These are phyloP conservation scores for Tillus elongatus DNA, from an alignment of 2,888 invertebrate genomes.

Conservation along the genomic window DNA sequence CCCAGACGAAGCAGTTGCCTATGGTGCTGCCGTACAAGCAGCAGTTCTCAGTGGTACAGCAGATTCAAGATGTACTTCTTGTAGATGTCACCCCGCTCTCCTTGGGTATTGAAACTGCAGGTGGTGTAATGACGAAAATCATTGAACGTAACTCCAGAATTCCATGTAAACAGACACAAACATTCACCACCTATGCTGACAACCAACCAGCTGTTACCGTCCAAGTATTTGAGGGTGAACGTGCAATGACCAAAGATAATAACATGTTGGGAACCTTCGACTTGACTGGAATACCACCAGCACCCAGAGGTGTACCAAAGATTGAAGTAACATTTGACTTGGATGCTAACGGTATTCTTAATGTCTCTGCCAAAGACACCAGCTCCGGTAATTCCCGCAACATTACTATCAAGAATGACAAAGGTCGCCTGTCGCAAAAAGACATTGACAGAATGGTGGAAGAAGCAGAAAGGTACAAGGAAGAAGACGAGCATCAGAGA, in stretches of 20 bases:
- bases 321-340: slow-evolving; percentile 64
- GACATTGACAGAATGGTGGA: slow-evolving; percentile 73
- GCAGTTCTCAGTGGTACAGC: slow-evolving; percentile 40
- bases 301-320: slow-evolving; percentile 58
- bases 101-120: slow-evolving; percentile 69
- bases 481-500: slow-evolving; percentile 60
- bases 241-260: slow-evolving; percentile 75
- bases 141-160: slow-evolving; percentile 50
- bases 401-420: slow-evolving; percentile 76
- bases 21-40: slow-evolving; percentile 38
- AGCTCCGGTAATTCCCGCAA: slow-evolving; percentile 59
- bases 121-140: slow-evolving; percentile 66
- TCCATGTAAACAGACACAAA: slow-evolving; percentile 49
- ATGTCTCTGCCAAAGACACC: slow-evolving; percentile 49
- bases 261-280: slow-evolving; percentile 59
- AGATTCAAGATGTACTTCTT: slow-evolving; percentile 65
- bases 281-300: slow-evolving; percentile 60
- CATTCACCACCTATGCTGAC: slow-evolving; percentile 59
- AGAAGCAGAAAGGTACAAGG: slow-evolving; percentile 64
- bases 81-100: slow-evolving; percentile 63
- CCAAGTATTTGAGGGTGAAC: slow-evolving; percentile 59
- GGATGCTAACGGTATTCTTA: slow-evolving; percentile 64
- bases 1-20: slow-evolving; percentile 39
- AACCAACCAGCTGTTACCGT: slow-evolving; percentile 56
- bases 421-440: slow-evolving; percentile 67